phyloP scores from a whole-genome alignment of 2,113 vertebrate genomes.

The Strix aluco region DNA sequence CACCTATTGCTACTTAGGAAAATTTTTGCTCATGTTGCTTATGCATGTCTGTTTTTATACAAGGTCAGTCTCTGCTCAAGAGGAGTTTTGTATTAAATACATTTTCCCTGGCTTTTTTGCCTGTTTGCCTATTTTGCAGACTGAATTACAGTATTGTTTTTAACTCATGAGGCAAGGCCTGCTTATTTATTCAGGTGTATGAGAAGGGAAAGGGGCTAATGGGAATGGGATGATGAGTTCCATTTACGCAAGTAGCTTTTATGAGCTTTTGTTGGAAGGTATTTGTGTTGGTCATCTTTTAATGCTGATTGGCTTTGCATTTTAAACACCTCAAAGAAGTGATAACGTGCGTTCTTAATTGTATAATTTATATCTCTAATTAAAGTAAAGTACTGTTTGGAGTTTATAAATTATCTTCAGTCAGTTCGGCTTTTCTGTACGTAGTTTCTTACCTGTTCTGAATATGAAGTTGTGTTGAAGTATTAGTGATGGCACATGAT shows the following conservation, averaged over 20 bases:
- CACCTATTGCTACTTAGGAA: neutral
- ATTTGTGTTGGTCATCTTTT: neutral
- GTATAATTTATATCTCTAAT: conserved; percentile 3
- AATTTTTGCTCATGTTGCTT: neutral
- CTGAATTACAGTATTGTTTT: neutral
- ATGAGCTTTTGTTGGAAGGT: neutral
- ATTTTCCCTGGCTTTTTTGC: neutral
- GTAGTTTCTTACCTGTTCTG: neutral
- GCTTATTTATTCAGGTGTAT: neutral
- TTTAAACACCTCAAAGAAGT: neutral
- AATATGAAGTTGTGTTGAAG: neutral
- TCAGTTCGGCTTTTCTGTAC: neutral
- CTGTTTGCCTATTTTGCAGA: neutral
- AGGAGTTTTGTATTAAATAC: neutral
- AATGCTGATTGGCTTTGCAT: neutral
- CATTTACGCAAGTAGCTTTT: neutral
- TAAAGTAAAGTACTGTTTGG: neutral
- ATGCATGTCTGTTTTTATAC: neutral
- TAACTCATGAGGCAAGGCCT: neutral
- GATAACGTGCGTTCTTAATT: neutral
- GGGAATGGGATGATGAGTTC: neutral
- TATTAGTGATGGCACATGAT: neutral
- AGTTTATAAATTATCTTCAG: neutral
- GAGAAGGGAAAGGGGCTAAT: neutral
- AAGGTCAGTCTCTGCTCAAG: neutral